Percentiles rank a stretch among this genome's conserved stretches.
phyloP scores from a whole-genome alignment of 2,797 vertebrate species.

The Anguilla megastoma region DNA sequence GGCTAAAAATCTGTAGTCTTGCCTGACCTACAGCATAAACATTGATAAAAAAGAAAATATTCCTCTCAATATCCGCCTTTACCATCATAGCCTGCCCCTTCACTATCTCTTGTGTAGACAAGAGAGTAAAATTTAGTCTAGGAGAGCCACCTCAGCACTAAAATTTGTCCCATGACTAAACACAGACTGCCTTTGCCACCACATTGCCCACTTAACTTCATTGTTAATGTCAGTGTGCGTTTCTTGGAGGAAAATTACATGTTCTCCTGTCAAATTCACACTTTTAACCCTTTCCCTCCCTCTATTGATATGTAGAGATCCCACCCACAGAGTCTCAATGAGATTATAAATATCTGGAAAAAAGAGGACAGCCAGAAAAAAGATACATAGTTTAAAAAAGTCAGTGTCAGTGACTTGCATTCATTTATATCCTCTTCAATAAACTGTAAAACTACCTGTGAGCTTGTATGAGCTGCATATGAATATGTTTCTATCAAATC shows the following conservation, averaged over 20 bases:
- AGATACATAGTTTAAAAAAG: too few species aligned
- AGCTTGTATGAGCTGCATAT: not conserved
- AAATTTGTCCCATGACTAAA: not conserved
- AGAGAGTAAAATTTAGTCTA: too few species aligned
- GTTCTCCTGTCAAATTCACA: not conserved
- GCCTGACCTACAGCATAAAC: too few species aligned
- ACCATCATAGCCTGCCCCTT: too few species aligned
- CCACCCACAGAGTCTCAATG: not conserved
- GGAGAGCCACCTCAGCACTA: not conserved
- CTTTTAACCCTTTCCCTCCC: not conserved
- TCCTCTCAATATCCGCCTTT: too few species aligned
- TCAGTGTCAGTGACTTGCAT: not conserved
- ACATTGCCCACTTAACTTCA: not conserved
- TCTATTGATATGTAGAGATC: not conserved
- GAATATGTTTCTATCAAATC: not conserved
- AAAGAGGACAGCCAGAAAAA: slow-evolving; percentile 1
- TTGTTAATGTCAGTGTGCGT: not conserved
- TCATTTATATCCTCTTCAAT: not conserved
- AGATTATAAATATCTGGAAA: not conserved
- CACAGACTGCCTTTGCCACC: not conserved
- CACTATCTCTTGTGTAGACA: too few species aligned
- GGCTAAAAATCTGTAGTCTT: too few species aligned
- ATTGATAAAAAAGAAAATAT: too few species aligned
- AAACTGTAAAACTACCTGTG: not conserved
- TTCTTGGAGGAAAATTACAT: not conserved